Conservation (phyloP, 2,797 vertebrate species). For the Denticeps clupeoides region DNA sequence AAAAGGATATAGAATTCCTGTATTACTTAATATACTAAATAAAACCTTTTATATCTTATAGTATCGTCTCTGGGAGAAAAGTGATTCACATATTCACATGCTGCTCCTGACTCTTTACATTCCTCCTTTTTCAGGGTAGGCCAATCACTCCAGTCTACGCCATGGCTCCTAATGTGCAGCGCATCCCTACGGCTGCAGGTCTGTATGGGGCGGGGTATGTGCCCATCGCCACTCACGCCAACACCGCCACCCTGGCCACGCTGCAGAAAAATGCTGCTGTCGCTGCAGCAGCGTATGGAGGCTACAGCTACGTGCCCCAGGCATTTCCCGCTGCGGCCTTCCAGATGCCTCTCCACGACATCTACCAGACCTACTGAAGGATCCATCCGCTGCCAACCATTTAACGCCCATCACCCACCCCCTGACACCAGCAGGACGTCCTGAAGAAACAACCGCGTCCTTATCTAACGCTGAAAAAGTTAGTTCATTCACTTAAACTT, state of each 20-base stretch:
- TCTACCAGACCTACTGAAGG: conserved; percentile 90
- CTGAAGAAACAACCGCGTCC: conserved; percentile 15
- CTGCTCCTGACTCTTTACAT: too few species aligned
- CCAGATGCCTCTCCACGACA: conserved; percentile 85
- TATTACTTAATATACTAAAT: too few species aligned
- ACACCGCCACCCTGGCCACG: conserved; percentile 76
- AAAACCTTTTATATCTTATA: too few species aligned
- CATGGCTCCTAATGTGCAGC: conserved; percentile 83
- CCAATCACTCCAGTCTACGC: conserved; percentile 94
- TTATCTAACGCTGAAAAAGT: too few species aligned
- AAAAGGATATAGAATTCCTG: too few species aligned
- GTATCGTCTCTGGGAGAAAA: too few species aligned
- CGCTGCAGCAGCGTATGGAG: conserved; percentile 66
- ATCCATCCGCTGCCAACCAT: conserved; percentile 30
- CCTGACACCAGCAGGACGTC: conserved; percentile 17
- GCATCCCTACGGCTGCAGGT: conserved; percentile 71
- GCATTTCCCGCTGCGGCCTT: conserved; percentile 80
- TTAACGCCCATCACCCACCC: conserved; percentile 19
- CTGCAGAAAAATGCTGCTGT: conserved; percentile 84
- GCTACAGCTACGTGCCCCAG: conserved; percentile 85
- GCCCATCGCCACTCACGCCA: conserved; percentile 74
- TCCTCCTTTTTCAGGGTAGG: conserved; percentile 64
- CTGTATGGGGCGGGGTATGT: conserved; percentile 86
- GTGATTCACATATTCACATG: too few species aligned
- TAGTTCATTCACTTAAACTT: too few species aligned